Percentiles rank a stretch among this genome's conserved stretches.
phyloP scores from a whole-genome alignment of 2,113 vertebrate genomes.

The Lanius collurio region DNA sequence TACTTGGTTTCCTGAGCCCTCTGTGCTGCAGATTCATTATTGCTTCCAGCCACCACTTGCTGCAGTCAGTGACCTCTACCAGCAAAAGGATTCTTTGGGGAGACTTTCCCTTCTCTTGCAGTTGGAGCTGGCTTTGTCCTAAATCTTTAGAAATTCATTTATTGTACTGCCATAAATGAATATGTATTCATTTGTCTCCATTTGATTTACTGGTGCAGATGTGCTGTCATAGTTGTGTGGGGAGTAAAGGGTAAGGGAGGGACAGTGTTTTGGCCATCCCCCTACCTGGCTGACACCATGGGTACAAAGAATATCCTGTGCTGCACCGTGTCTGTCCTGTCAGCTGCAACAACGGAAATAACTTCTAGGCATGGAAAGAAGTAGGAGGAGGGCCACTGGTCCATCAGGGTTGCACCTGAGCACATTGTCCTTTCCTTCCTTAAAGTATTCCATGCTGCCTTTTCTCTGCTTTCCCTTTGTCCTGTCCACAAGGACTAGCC shows the following conservation, averaged over 20 bases:
- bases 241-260: not conserved
- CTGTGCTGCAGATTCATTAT: not conserved
- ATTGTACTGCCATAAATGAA: not conserved
- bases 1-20: not conserved
- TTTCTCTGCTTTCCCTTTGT: not conserved
- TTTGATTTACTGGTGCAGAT: not conserved
- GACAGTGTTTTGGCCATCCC: not conserved
- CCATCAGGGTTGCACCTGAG: not conserved
- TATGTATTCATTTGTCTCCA: not conserved
- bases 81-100: not conserved
- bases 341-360: not conserved
- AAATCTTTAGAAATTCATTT: not conserved
- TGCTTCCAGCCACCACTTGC: not conserved
- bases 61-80: not conserved
- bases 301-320: not conserved
- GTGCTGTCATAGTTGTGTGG: not conserved
- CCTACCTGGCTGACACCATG: not conserved
- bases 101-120: not conserved
- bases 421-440: not conserved
- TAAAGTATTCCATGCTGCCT: fast-evolving
- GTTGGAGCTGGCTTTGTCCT: not conserved
- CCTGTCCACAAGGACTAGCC: not conserved
- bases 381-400: not conserved
- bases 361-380: not conserved
- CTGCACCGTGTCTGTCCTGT: not conserved